These are phyloP conservation scores for Tragelaphus strepsiceros DNA, from an alignment of 2,113 vertebrate species.

Conservation along the genomic window DNA sequence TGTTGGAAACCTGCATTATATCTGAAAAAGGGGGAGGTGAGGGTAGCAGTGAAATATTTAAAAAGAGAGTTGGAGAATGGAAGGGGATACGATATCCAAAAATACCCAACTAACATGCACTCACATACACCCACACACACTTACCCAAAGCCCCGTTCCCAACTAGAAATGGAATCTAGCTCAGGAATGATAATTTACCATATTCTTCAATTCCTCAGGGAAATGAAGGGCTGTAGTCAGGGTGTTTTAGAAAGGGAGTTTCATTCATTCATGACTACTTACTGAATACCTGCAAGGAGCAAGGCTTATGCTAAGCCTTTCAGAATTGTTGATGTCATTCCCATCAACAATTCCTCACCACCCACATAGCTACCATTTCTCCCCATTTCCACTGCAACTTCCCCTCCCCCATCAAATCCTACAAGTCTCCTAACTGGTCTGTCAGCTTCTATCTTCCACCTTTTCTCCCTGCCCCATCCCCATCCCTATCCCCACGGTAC, in stretches of 20 bases:
- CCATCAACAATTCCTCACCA: not conserved
- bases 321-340: not conserved
- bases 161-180: not conserved
- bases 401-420: not conserved
- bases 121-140: not conserved
- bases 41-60: not conserved
- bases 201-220: not conserved
- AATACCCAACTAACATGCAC: not conserved
- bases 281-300: not conserved
- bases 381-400: not conserved
- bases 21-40: not conserved
- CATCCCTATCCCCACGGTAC: not conserved
- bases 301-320: not conserved
- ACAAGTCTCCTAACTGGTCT: not conserved
- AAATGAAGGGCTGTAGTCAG: not conserved
- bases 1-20: not conserved
- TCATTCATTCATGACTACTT: not conserved
- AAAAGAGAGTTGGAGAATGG: not conserved
- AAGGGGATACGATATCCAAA: not conserved
- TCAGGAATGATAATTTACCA: not conserved
- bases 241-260: not conserved
- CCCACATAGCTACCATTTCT: not conserved
- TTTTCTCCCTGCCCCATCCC: not conserved
- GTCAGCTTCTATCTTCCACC: not conserved
- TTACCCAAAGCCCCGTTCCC: not conserved